Evolutionary conservation across 2,797 vertebrate species (phyloP), one percentile per base, ranked within the genome.

Genomic region (Scarus forsteni): DNA sequence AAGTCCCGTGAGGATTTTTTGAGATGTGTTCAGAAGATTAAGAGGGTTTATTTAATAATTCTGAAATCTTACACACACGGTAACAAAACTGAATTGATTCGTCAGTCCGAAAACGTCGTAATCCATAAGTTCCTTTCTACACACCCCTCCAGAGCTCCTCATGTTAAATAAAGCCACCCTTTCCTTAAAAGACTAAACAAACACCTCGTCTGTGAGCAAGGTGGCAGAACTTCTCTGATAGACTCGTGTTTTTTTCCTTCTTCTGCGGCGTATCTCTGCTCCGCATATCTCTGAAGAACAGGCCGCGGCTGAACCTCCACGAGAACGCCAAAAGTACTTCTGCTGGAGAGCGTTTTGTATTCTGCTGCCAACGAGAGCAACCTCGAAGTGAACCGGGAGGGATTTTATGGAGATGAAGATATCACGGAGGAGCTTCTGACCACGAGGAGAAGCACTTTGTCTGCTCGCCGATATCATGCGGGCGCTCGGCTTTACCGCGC

Each of bases 201-300:
- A 77, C 16, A 62, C 43, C 63, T 57, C 45, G 0, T 12, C 19
- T 48, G 5, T 46, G 34, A 43, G 54, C 42, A 46, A 61, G 63
- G 73, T 66, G 64, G 60, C 40, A 59, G 35, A 73, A 59, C 56
- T 67, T 51, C 27, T 44, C 1, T 73, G 72, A 70, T 67, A 18
- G 50, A 84, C 27, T 27, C 27, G 27, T 27, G 2, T 27, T 27
- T 55, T 70, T 8, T 10, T 68, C 54, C 77, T 73, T 77, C 73
- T 67, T 61, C 52, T 1, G 50, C 60, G 62, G 55, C 55, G 42
- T 59, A 73, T 75, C 76, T 78, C 15, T 18, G 73, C 73, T 52
- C 75, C 42, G 79, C 83, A 57, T 87, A 81, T 88, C 84, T 89
- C 60, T 49, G 44, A 65, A 67, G 51, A 16, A 0, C 86, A 88